phyloP scores from a whole-genome alignment of 2,888 invertebrate genomes.

The Nephrotoma flavescens region DNA sequence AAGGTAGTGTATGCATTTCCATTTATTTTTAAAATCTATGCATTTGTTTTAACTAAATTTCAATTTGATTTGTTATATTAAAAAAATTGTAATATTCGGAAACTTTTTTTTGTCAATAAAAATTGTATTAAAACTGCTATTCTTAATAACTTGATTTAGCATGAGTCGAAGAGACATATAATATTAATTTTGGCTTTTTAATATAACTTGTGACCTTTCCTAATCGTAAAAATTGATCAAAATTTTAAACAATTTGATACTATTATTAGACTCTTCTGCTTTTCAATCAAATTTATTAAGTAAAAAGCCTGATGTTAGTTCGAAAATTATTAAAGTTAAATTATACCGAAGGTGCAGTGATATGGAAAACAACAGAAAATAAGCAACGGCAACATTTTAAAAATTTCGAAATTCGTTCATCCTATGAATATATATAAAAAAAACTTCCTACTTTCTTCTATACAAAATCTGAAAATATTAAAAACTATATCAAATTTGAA shows the following conservation, averaged over 20 bases:
- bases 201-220: background rate
- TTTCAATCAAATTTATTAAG: background rate
- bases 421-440: no score
- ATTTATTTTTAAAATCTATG: background rate
- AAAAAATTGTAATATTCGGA: background rate
- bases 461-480: background rate
- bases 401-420: background rate
- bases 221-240: background rate
- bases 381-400: background rate
- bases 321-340: background rate
- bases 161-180: background rate
- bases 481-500: background rate
- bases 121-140: background rate
- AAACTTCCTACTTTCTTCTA: background rate
- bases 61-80: background rate
- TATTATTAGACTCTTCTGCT: background rate
- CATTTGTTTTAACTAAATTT: background rate
- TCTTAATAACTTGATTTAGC: background rate
- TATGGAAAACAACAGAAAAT: background rate
- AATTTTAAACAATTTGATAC: background rate
- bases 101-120: background rate
- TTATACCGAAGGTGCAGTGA: background rate
- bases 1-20: constrained; percentile 30
- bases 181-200: background rate
- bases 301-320: background rate